A percentile compares a stretch with the other conserved stretches of the same genome.
phyloP scores from a whole-genome alignment of 2,113 vertebrate genomes.

The Psettodes erumei region DNA sequence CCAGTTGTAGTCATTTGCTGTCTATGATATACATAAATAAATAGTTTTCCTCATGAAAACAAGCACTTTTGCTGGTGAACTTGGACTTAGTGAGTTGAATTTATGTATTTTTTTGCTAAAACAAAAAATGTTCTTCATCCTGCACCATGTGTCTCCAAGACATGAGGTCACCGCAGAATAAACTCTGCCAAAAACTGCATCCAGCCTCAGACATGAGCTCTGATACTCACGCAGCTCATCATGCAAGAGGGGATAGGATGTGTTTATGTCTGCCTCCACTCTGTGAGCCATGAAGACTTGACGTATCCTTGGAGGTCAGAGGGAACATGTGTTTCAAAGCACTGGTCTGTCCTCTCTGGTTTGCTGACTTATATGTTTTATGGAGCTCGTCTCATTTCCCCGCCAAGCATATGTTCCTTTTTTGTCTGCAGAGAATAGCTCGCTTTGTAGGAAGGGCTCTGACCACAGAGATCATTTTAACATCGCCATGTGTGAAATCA shows the following conservation, averaged over 20 bases:
- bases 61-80: neutral
- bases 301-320: slow-evolving; percentile 11
- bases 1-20: no score
- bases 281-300: slow-evolving; percentile 9
- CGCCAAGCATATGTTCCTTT: slow-evolving; percentile 52
- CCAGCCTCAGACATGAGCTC: slow-evolving; percentile 9
- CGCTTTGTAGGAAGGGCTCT: neutral
- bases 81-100: neutral
- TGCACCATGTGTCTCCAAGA: neutral
- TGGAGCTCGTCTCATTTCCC: slow-evolving; percentile 20
- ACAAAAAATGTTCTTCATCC: neutral
- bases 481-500: slow-evolving; percentile 33
- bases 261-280: slow-evolving; percentile 30
- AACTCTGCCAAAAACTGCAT: neutral
- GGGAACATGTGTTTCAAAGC: slow-evolving; percentile 46
- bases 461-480: neutral
- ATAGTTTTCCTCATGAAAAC: no score
- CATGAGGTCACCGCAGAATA: neutral
- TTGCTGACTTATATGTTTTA: slow-evolving; percentile 28
- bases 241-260: slow-evolving; percentile 3
- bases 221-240: slow-evolving; percentile 3
- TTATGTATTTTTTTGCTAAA: neutral
- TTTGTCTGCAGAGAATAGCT: neutral
- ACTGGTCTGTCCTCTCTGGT: slow-evolving; percentile 13
- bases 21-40: no score